phyloP scores from a whole-genome alignment of 2,888 invertebrate species.

The Cylloceria caligata region DNA sequence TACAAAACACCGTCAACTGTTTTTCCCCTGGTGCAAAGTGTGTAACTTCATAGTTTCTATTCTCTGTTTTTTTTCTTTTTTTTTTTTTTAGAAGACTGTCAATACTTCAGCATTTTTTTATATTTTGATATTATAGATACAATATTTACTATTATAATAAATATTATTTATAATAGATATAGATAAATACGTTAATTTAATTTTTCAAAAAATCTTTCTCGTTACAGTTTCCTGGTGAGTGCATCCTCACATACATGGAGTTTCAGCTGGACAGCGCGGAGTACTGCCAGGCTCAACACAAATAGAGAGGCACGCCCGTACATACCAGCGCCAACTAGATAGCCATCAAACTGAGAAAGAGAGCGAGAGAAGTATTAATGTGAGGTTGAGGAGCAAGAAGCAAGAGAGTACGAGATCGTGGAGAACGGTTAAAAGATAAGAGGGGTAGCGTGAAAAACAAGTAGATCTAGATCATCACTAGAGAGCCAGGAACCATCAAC shows the following conservation, averaged over 20 bases:
- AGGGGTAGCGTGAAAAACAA: constrained; percentile 60
- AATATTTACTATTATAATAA: no score
- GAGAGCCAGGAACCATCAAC: constrained; percentile 69
- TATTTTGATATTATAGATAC: no score
- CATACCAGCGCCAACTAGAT: constrained; percentile 72
- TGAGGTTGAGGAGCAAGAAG: constrained; percentile 9
- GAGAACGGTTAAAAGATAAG: constrained; percentile 58
- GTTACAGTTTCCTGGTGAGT: constrained; percentile 93
- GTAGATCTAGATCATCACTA: constrained; percentile 73
- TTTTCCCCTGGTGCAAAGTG: background rate
- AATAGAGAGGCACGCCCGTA: constrained; percentile 88
- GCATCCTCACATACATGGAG: constrained; percentile 98
- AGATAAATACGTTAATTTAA: background rate
- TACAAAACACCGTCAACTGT: background rate
- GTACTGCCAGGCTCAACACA: constrained; percentile 99
- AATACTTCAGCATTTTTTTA: no score
- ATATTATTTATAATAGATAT: no score
- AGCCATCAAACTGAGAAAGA: constrained; percentile 34
- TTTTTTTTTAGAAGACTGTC: no score
- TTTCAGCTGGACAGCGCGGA: constrained; percentile 99
- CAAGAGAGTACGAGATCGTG: constrained; percentile 54
- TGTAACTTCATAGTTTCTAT: no score
- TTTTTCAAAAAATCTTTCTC: constrained; percentile 58
- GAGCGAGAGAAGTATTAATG: constrained; percentile 18
- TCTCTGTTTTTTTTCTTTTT: no score